Base-by-base conservation (phyloP, 1,140 invertebrate genomes). In the Calephelis virginiensis region DNA sequence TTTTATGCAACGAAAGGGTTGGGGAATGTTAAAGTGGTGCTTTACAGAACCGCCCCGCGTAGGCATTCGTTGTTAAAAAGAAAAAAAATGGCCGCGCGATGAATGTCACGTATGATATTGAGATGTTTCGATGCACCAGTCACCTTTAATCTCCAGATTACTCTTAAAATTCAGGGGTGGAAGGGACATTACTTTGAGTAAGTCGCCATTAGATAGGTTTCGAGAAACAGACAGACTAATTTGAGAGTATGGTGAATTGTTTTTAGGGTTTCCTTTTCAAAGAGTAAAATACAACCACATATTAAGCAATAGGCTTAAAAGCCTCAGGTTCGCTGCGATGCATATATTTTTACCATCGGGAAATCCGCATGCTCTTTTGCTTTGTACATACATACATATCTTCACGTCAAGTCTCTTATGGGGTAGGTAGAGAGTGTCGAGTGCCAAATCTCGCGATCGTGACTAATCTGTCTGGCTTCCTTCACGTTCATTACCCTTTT, bases 1-100 rank as follows among this genome's bases (percentile, higher is more conserved):
- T 89, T 86, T 89, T 81, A 81, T 82, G 82, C 82, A 78, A 69
- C 79, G 74, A 80, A 85, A 82, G 83, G 86, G 82, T 83, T 81
- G 81, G 84, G 82, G 82, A 72, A 74, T 77, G 77, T 79, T 83
- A 78, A 83, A 89, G 86, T 86, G 80, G 64, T 76, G 78, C 86
- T 89, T 85, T 75, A 76, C 63, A 77, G 85, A 77, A 86, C 85
- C 85, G 85, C 85, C 85, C 85, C 83, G 78, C 63, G 63, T 71
- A 73, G 69, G 79, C 75, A 77, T 76, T 81, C 72, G 75, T 81
- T 75, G 68, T 74, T 77, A 80, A 77, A 74, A 86, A 81, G 74
- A 76, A 82, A 81, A 85, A 82, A 82, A 59, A 86, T 86, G 83
- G 84, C 83, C 68, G 77, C 78, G 75, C 72, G 69, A 66, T 67